Conservation (phyloP, 2,113 vertebrate genomes). For the Grammomys dolichurus region DNA sequence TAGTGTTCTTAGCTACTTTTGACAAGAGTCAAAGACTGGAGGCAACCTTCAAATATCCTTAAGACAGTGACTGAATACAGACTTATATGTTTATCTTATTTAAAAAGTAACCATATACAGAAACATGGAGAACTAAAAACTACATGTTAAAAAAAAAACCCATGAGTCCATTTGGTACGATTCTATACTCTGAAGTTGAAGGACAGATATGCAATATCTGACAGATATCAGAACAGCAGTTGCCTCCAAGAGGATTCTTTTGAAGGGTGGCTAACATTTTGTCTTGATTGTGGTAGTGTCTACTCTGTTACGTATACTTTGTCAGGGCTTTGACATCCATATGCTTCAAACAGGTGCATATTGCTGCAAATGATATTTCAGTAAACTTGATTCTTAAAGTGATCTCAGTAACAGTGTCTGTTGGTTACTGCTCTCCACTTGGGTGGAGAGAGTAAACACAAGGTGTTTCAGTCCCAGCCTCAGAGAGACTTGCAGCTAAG, state of each 20-base stretch:
- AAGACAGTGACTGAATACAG: background rate
- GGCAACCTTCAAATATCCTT: background rate
- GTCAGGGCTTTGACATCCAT: background rate
- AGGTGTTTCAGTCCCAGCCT: background rate
- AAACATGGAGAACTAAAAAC: background rate
- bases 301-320: background rate
- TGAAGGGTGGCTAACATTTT: background rate
- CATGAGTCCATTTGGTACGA: background rate
- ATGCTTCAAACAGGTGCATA: background rate
- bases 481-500: background rate
- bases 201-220: background rate
- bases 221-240: background rate
- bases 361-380: background rate
- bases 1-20: background rate
- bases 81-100: background rate
- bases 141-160: too few relatives aligned
- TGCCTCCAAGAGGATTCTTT: background rate
- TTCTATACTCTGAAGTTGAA: background rate
- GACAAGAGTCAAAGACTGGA: background rate
- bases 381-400: background rate
- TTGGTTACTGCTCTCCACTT: background rate
- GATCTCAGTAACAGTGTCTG: background rate
- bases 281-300: background rate
- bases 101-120: background rate
- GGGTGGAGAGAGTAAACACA: background rate